These are phyloP conservation scores for Centrocercus urophasianus DNA, from an alignment of 2,113 vertebrate species.

Conservation along the genomic window DNA sequence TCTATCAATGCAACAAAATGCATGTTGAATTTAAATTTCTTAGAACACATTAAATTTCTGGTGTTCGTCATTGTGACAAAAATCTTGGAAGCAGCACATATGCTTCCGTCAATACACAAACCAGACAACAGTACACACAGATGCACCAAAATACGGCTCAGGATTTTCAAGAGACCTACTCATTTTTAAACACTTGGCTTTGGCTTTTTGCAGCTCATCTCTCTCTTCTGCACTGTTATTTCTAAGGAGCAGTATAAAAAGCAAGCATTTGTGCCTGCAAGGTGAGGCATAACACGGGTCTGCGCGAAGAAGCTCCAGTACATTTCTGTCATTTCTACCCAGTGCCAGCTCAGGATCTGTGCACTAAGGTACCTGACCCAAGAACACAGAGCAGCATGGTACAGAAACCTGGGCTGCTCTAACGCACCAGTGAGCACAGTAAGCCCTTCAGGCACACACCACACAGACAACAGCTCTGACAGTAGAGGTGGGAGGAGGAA, in stretches of 20 bases:
- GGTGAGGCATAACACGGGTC: background rate
- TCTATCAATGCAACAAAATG: background rate
- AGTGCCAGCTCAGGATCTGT: background rate
- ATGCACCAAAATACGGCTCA: background rate
- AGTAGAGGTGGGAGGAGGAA: background rate
- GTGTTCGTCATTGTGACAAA: background rate
- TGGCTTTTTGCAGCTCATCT: background rate
- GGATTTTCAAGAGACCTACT: background rate
- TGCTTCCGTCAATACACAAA: background rate
- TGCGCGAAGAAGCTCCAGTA: background rate
- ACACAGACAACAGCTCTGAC: background rate
- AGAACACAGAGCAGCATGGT: background rate
- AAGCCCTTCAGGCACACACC: accelerated
- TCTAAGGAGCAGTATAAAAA: background rate
- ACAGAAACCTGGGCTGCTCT: background rate
- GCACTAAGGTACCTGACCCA: background rate
- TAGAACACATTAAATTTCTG: background rate
- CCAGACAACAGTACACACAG: background rate
- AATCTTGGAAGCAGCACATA: background rate
- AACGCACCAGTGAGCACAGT: background rate
- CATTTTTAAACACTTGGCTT: background rate
- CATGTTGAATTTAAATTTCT: background rate
- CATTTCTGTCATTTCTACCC: background rate
- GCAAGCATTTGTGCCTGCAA: background rate
- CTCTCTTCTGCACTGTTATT: background rate